Evolutionary conservation across 92 coral and sea anemone species (phyloP), one percentile per base, ranked within the genome.

Genomic region (Porites cylindrica): DNA sequence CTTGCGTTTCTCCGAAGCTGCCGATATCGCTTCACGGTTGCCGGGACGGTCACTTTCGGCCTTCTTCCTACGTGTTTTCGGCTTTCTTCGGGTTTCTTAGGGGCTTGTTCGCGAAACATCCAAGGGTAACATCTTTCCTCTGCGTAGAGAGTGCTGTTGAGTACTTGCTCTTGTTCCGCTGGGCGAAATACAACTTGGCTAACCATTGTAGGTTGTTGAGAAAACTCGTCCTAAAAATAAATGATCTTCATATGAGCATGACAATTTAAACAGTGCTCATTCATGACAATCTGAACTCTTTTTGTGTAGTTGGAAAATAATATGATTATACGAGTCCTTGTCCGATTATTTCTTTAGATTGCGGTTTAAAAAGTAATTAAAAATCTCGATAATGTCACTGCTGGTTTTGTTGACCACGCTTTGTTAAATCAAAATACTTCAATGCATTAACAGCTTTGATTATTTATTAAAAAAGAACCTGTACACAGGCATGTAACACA

Each of bases 1-100:
- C 99, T 91, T 53, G 99, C 99, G 65, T 97, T 97, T 62, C 99
- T 89, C 51, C 99, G 94, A 71, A 97, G 99, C 68, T 97, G 99
- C 38, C 99, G 93, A 60, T 93, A 94, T 38, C 99, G 85, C 72
- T 94, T 91, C 8, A 97, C 96, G 12, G 95, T 91, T 26, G 98
- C 93, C 51, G 99, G 95, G 19, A 97, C 95, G 7, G 93, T 90
- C 23, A 90, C 74, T 74, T 90, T 95, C 64, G 91, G 92, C 20
- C 98, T 84, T 66, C 93, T 80, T 14, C 92, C 92, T 11, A 89
- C 80, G 58, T 89, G 93, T 19, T 80, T 88, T 52, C 82, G 69
- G 23, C 76, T 88, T 86, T 95, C 94, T 13, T 66, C 88, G 79
- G 66, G 76, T 24, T 89, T 85, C 66, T 79, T 72, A 77, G 90